Base-by-base conservation (phyloP, 1,140 invertebrate species). In the Drosophila sp. region DNA sequence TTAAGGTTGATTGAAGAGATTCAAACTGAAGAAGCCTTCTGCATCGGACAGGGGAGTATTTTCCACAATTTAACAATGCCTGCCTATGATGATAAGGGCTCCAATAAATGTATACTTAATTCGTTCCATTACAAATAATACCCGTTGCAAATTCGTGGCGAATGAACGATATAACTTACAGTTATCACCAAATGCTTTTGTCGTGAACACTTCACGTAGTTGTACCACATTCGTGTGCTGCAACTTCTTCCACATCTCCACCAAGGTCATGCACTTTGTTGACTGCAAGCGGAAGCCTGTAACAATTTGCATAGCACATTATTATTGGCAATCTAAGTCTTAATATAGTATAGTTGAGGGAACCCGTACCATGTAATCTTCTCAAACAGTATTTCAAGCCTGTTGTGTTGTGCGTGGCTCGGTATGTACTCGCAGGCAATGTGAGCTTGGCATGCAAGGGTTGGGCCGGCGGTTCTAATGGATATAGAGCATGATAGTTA, bases 111-210 rank as follows among this genome's bases (percentile, higher is more conserved):
- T 17, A 17, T 17, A 17, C 17, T 17, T 17, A 17, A 17, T 17
- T 17, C 17, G 17, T 17, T 17, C 17, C 17, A 17, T 17, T 17
- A 17, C 17, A 17, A 17, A 17, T 17, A 17, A 17, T 17, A 17
- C 17, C 8, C 11, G 25, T 56, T 60, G 17, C 6, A 27, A 29
- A 10, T 29, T 30, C 7, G 2, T 30, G 47, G 30, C 32, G 41
- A 1, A 23, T 11, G 17, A 5, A 44, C 85, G 6, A 35, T 4
- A 35, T 5, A 38, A 95, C 96, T 94, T 93, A 98, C 97, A 99
- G 93, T 97, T 96, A 94, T 99, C 98, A 85, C 97, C 96, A 93
- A 99, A 99, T 40, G 96, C 96, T 93, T 98, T 98, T 38, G 98
- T 99, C 8, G 97, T 97, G 92, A 99, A 99, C 63, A 98, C 96